Percentiles rank a stretch among this genome's conserved stretches.
Evolutionary conservation across 2,888 invertebrate species (phyloP).

Genomic region (Creontiades dilutus): DNA sequence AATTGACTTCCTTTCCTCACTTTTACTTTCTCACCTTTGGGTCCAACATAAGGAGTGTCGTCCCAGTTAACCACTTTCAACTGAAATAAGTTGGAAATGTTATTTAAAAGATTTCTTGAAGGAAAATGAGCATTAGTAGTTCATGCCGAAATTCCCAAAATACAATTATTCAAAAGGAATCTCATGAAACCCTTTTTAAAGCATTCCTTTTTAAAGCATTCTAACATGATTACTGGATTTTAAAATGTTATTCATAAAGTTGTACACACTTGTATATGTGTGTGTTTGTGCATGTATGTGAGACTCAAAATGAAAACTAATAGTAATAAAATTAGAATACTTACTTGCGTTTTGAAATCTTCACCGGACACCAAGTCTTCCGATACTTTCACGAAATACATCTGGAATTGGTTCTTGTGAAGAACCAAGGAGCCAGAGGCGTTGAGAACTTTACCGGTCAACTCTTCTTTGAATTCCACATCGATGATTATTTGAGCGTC

Average conservation of each 20-base stretch:
- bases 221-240: too few species aligned
- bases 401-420: constrained; percentile 87
- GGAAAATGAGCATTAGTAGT: too few species aligned
- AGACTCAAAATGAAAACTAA: too few species aligned
- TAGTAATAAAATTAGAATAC: too few species aligned
- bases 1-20: not conserved
- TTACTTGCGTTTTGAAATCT: constrained; percentile 51
- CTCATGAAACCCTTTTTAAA: too few species aligned
- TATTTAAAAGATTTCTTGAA: too few species aligned
- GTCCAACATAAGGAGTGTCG: constrained; percentile 80
- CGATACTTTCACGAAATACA: constrained; percentile 80
- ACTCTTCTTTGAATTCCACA: constrained; percentile 93
- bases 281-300: too few species aligned
- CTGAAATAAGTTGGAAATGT: constrained; percentile 74
- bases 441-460: constrained; percentile 92
- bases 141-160: too few species aligned
- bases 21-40: constrained; percentile 8
- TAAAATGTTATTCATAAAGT: too few species aligned
- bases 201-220: too few species aligned
- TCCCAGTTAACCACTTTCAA: constrained; percentile 86
- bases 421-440: constrained; percentile 86
- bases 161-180: too few species aligned
- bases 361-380: constrained; percentile 50
- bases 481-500: constrained; percentile 89
- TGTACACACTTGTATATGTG: too few species aligned